Base-by-base conservation (phyloP, 2,113 vertebrate species). In the Empidonax traillii region DNA sequence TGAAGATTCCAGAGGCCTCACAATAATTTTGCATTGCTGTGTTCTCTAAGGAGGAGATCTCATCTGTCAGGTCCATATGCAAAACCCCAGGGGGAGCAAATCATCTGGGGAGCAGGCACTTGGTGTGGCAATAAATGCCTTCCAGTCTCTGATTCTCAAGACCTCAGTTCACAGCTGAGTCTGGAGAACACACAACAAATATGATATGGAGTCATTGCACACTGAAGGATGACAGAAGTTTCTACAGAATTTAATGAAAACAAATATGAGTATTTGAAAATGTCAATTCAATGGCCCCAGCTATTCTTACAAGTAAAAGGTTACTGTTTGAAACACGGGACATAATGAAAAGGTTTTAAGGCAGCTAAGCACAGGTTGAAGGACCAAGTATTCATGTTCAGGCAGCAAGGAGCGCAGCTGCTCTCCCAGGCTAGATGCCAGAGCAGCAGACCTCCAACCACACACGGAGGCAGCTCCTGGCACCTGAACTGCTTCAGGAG, bases 51-150 rank as follows among this genome's bases (percentile, higher is more conserved):
- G 44, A 52, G 52, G 24, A 4, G 2, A 3, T 44, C 30, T 47
- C 0, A 0, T 74, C 37, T 87, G 21, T 30, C 37, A 66, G 21
- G 77, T 27, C 30, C 9, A 4, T 24, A 31, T 46, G 22, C 9
- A 87, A 65, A 39, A 51, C 12, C 6, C 28, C 30, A 35, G 8
- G 1, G 8, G 31, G 8, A n/a, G 1, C 4, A 67, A 53, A 91
- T 43, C 10, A 28, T 9, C 28, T 44, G 53, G 17, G 12, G 18
- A 87, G 5, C 13, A 69, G 44, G 20, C 2, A 1, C 4, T 59
- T 68, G 16, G 10, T 77, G 14, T 56, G 19, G 7, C 3, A 1
- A 51, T 46, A 80, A 84, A 59, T 13, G 17, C 39, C 39, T 55
- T 44, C 31, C 41, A 80, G 11, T 25, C 12, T 76, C 28, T 49